Evolutionary conservation across 1,140 invertebrate genomes (phyloP).

Genomic region (Homarus americanus): DNA sequence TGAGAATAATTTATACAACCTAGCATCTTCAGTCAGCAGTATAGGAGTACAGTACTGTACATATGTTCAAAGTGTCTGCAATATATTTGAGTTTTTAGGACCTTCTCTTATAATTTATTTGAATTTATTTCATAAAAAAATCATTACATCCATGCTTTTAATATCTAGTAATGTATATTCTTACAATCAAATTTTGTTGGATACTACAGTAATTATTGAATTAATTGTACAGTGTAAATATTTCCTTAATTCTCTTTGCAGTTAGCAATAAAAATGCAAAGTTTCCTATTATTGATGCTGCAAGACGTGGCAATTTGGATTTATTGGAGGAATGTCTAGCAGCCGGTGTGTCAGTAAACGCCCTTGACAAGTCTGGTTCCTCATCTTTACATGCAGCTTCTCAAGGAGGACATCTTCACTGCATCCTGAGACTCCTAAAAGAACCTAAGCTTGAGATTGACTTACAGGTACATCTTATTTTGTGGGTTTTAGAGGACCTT

Average conservation of each 20-base stretch:
- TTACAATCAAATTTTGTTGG: too few relatives aligned
- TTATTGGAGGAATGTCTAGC: constrained; percentile 83
- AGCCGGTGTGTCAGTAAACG: constrained; percentile 85
- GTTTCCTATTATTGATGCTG: constrained; percentile 85
- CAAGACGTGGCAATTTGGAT: constrained; percentile 84
- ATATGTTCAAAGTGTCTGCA: too few relatives aligned
- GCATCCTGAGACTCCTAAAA: constrained; percentile 76
- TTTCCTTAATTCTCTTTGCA: constrained; percentile 76
- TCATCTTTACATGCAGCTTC: constrained; percentile 86
- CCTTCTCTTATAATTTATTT: too few relatives aligned
- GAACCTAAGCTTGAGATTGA: constrained; percentile 76
- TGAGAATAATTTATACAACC: too few relatives aligned
- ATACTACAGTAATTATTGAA: too few relatives aligned
- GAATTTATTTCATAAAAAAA: too few relatives aligned
- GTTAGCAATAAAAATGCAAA: constrained; percentile 83
- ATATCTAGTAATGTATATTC: too few relatives aligned
- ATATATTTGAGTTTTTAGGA: too few relatives aligned
- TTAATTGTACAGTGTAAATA: neutral
- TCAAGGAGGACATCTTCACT: constrained; percentile 81
- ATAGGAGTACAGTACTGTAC: too few relatives aligned
- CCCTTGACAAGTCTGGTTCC: constrained; percentile 84
- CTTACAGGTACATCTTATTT: constrained; percentile 70
- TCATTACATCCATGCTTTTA: too few relatives aligned
- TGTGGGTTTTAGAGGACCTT: too few relatives aligned
- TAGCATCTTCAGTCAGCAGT: too few relatives aligned